Base-by-base conservation (phyloP, 2,888 invertebrate genomes). In the Drosophila colorata region DNA sequence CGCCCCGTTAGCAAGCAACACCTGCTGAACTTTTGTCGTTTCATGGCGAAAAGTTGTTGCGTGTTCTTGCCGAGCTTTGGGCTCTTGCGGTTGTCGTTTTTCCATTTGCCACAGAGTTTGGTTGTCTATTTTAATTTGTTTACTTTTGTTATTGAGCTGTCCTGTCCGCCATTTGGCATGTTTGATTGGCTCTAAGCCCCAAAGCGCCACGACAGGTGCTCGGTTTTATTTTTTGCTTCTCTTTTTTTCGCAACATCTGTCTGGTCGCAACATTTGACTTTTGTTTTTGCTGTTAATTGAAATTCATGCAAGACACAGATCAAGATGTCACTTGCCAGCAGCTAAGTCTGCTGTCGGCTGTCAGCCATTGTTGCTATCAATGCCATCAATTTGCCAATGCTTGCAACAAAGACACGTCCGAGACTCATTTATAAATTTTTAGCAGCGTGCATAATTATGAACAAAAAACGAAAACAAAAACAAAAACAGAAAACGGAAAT, bases 51-150 rank as follows among this genome's bases (percentile, higher is more conserved):
- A 86, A 87, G 67, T 70, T 75, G 75, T 66, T 52, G 4, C 68
- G 47, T 63, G 69, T 38, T 57, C 46, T 35, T 43, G 61, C 13
- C 73, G 47, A 44, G 60, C 68, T 72, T 66, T 72, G 70, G 28
- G 38, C 37, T 44, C 52, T 71, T 81, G 81, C 63, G 80, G 78
- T 71, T 74, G 78, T 70, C 72, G 75, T 69, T 69, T 76, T 74
- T 82, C 56, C 66, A 56, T 71, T 69, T 66, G 65, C 57, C 57
- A 52, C 38, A 63, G 43, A 57, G 16, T 38, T 63, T 72, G 73
- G 78, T 80, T 82, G 85, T 86, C 87, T 87, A 85, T 87, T 86
- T 86, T 86, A 87, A 87, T 86, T 86, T 86, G 87, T 87, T 86
- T 86, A 78, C 87, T 85, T 87, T 87, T 87, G 82, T 82, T 85